Evolutionary conservation across 2,113 vertebrate genomes (phyloP).

Genomic region (Crotalus viridis): DNA sequence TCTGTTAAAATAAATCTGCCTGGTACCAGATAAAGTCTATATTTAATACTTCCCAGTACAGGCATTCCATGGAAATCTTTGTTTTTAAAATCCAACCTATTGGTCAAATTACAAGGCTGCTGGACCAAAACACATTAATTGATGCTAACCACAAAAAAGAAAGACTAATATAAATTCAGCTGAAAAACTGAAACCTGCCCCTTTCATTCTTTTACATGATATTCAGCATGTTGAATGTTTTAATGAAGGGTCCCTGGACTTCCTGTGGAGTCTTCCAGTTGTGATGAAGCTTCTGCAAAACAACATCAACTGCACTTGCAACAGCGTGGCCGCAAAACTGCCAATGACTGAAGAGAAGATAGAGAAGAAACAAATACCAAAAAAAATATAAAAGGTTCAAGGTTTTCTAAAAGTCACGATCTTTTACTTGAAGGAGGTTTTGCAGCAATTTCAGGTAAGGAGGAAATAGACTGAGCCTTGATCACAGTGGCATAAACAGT

Average conservation of each 20-base stretch:
- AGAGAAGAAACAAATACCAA: not conserved
- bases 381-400: too few relatives aligned
- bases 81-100: not conserved
- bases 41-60: not conserved
- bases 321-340: fast-evolving
- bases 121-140: not conserved
- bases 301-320: constrained; percentile 20
- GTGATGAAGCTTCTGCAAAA: not conserved
- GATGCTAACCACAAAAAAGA: not conserved
- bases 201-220: not conserved
- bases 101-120: not conserved
- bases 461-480: not conserved
- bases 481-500: not conserved
- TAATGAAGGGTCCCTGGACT: not conserved
- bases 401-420: not conserved
- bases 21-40: not conserved
- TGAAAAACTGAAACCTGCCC: not conserved
- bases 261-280: not conserved
- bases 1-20: not conserved
- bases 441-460: not conserved
- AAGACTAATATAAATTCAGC: not conserved
- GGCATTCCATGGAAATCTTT: not conserved
- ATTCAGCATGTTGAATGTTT: not conserved
- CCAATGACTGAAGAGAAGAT: not conserved
- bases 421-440: not conserved